Conservation (phyloP, 2,797 vertebrate species). For the Oophaga sylvatica region DNA sequence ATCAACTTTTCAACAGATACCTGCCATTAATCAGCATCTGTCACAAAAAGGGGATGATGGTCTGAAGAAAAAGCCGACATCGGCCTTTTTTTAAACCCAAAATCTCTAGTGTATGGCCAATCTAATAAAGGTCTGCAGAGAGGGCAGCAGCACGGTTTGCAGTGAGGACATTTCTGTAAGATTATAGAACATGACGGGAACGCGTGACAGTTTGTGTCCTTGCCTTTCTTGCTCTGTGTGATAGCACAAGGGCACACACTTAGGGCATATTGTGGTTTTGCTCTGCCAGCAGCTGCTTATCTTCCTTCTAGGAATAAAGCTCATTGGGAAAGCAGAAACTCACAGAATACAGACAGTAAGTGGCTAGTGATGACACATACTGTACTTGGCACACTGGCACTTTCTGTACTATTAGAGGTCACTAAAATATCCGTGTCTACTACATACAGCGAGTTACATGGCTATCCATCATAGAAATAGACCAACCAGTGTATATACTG, state of each 20-base stretch:
- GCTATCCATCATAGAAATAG: not conserved
- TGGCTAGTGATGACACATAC: not conserved
- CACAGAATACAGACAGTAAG: not conserved
- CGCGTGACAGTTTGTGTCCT: not conserved
- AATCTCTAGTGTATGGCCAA: not conserved
- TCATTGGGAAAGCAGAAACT: not conserved
- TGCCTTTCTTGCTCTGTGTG: not conserved
- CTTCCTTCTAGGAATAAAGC: not conserved
- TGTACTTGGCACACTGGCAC: not conserved
- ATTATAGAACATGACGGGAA: not conserved
- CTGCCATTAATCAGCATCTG: not conserved
- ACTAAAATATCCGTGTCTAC: not conserved
- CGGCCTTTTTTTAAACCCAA: not conserved
- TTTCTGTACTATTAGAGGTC: not conserved
- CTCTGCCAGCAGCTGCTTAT: constrained; percentile 4
- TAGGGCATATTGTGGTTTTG: not conserved
- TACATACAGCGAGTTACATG: not conserved
- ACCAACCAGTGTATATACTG: no score
- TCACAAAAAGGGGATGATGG: not conserved
- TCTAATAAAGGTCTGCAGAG: not conserved
- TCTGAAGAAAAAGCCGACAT: not conserved
- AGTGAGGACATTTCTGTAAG: not conserved
- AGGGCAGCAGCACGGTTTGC: not conserved
- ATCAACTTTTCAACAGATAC: not conserved
- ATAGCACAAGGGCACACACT: not conserved